Conservation (phyloP, 92 coral and sea anemone species). For the Actinernus sp. region DNA sequence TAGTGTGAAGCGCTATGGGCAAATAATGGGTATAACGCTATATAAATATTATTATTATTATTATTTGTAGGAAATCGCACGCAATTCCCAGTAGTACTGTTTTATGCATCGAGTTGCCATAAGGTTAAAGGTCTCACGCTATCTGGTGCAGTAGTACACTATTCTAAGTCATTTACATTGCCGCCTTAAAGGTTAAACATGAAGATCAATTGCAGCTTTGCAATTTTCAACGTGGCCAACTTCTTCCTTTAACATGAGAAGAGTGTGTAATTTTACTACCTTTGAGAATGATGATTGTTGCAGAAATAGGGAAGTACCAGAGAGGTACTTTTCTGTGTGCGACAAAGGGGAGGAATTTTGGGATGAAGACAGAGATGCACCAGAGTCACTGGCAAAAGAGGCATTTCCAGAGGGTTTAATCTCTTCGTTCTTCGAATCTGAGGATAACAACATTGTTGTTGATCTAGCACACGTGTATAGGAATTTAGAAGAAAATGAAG, state of each 20-base stretch:
- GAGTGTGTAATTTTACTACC: not conserved
- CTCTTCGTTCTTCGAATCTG: constrained; percentile 18
- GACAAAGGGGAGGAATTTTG: constrained; percentile 13
- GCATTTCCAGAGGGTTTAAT: constrained; percentile 15
- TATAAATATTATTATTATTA: no score
- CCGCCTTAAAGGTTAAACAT: constrained; percentile 24
- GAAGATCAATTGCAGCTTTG: constrained; percentile 28
- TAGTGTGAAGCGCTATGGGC: no score
- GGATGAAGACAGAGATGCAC: constrained; percentile 26
- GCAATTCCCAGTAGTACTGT: not conserved
- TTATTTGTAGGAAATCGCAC: constrained; percentile 7
- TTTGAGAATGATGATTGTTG: constrained; percentile 12
- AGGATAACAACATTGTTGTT: not conserved
- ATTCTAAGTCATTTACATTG: constrained; percentile 45
- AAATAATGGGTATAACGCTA: no score
- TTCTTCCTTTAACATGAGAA: not conserved
- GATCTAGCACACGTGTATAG: constrained; percentile 12
- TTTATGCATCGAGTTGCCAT: constrained; percentile 8
- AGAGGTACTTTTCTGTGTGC: not conserved
- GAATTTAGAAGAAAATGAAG: constrained; percentile 1
- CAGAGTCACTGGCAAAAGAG: constrained; percentile 26
- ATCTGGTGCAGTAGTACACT: constrained; percentile 47
- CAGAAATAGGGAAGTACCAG: not conserved
- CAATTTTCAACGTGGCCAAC: constrained; percentile 4
- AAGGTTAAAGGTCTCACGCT: constrained; percentile 48